Evolutionary conservation across 1,140 invertebrate genomes (phyloP), one percentile per base, ranked within the genome.

Genomic region (Matsumurasca onukii): DNA sequence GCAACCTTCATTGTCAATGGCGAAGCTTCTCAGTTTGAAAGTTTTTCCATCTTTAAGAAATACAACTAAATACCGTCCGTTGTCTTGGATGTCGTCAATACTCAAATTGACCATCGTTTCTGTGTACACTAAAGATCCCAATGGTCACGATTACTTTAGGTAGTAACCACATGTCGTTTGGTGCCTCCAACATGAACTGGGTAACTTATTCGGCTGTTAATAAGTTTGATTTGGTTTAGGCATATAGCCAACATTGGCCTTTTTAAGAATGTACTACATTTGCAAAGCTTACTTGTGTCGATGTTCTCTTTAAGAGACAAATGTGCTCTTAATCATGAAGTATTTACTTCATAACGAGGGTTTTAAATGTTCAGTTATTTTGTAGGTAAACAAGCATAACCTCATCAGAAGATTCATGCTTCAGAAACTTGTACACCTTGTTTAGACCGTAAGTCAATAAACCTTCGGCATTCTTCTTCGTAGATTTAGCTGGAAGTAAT

Each of bases 31-130:
- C 5, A 12, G 12, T 55, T 55, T 55, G 51, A 13, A 20, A 55
- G 51, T 55, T 55, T 55, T 55, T 5, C 51, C 20, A 22, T 65
- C n/a, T 39, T 65, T 65, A 31, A 65, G 29, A 31, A 24, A 20
- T n/a, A 45, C 34, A 17, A 17, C 34, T 45, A 45, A 45, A 17
- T 45, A 45, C 9, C 34, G 34, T 45, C 34, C 34, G 17, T 45
- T 9, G 34, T 45, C 34, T 45, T 45, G 34, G 34, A 45, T 17
- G 34, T 45, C 34, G 17, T 17, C 34, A 45, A 45, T 17, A 12
- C 9, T 12, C 17, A 45, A 45, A 45, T 45, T 45, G 9, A 45
- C 34, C 34, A 17, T 45, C 34, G 17, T 17, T 45, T 17, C 34
- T 9, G 17, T 17, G 17, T 12, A 17, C 34, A 45, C 34, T 17